Percentiles rank a stretch among this genome's conserved stretches.
Conservation (phyloP, 2,797 vertebrate species). For the Leptodactylus fallax region DNA sequence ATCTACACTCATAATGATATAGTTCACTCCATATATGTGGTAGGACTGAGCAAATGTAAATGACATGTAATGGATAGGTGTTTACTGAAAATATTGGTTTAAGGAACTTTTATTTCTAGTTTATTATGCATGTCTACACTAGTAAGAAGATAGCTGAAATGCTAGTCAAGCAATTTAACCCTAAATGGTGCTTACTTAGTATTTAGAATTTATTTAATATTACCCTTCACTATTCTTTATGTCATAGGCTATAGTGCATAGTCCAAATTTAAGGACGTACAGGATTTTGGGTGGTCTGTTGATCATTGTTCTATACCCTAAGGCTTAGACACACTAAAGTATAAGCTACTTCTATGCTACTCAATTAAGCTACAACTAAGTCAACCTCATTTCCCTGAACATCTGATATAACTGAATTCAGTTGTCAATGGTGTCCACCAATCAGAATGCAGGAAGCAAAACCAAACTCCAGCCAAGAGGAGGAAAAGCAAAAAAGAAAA, state of each 20-base stretch:
- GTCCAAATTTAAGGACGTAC: neutral
- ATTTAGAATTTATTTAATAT: neutral
- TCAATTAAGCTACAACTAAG: slow-evolving; percentile 39
- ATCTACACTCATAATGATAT: no score
- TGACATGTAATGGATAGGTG: neutral
- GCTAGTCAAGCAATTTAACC: neutral
- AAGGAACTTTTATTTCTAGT: neutral
- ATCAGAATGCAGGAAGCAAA: slow-evolving; percentile 26
- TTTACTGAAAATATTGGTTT: neutral
- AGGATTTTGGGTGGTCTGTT: slow-evolving; percentile 38
- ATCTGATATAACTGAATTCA: slow-evolving; percentile 15
- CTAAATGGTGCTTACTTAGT: neutral
- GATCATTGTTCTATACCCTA: slow-evolving; percentile 16
- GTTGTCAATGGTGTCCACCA: slow-evolving; percentile 12
- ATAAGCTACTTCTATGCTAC: slow-evolving; percentile 37
- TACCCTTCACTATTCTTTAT: neutral
- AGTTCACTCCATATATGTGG: neutral
- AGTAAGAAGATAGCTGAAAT: neutral
- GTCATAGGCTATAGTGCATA: neutral
- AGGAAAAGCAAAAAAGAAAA: slow-evolving; percentile 32
- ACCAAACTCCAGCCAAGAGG: neutral
- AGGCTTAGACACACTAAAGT: slow-evolving; percentile 24
- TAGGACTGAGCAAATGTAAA: neutral
- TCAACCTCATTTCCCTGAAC: slow-evolving; percentile 24
- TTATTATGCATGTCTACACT: neutral